Evolutionary conservation across 2,888 invertebrate genomes (phyloP), one percentile per base, ranked within the genome.

Genomic region (Zhuqinia jingwanae): DNA sequence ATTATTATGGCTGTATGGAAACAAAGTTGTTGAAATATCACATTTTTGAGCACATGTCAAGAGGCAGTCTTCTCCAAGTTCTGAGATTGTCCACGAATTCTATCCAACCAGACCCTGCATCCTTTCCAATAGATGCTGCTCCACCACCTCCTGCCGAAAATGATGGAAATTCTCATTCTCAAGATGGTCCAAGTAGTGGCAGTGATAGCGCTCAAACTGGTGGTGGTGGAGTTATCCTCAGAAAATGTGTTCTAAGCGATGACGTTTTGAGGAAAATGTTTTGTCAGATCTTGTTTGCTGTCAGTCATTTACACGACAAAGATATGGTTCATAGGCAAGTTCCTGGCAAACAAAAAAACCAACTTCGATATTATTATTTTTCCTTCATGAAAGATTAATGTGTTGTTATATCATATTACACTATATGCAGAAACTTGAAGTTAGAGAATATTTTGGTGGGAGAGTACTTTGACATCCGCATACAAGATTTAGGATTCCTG

Each of bases 241-340:
- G 65, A 50, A 73, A 27, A n/a, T 15, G 3, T 47, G 2, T 10
- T 15, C 30, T 78, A 3, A n/a, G 30, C 1, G 82, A 82, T 15
- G 82, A 68, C 42, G 77, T 60, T 17, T 13, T 82, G 6, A 17
- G 82, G 11, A 87, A 87, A 78, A 83, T 87, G 82, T 87, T 82
- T 76, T 82, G 65, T 30, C 87, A 87, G 20, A 75, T 87, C 11
- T 65, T 87, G 11, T 82, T 76, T 56, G 87, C 82, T 13, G 68
- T 87, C 13, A 82, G 78, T 83, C 87, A 87, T 78, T 50, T 87
- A 1, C 87, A 87, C 75, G 87, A 87, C 63, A 87, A 82, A 70
- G 87, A 87, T 45, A 63, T 83, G 47, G 82, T 87, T 17, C 87
- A 87, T 47, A 82, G 87, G 87, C 82, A 70, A 56, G 53, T 76